Evolutionary conservation across 2,888 invertebrate species (phyloP), one percentile per base, ranked within the genome.

Genomic region (Drepanosiphum platanoidis): DNA sequence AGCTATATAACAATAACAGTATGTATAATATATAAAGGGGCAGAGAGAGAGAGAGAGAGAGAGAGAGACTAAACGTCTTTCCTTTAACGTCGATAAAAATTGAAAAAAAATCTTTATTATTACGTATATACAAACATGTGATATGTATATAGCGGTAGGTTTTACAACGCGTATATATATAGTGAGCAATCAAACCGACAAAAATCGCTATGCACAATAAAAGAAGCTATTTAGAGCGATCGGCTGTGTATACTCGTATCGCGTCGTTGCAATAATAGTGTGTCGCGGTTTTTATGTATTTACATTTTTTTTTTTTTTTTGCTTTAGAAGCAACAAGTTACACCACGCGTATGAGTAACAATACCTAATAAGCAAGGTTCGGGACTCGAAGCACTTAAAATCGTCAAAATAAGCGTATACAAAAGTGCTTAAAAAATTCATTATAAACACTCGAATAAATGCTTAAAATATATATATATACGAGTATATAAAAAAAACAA

Each of bases 291-390:
- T 39, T 42, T 42, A 42, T n/a, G n/a, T n/a, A n/a, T n/a, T n/a
- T n/a, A n/a, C n/a, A n/a, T n/a, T n/a, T n/a, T n/a, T n/a, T n/a
- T n/a, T n/a, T n/a, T n/a, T n/a, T n/a, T n/a, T 71, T 71, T 71
- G 42, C 42, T 71, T 74, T 52, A 32, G 34, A 74, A 52, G 74
- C 74, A 74, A 74, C 74, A 74, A 74, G 46, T 46, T 13, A 13
- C 18, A 9, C 15, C 11, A 13, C 11, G n/a, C n/a, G n/a, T n/a
- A n/a, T n/a, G 11, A 46, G 46, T 46, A 46, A 9, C 13, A 46
- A 15, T 15, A 39, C 39, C n/a, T n/a, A n/a, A n/a, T n/a, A n/a
- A n/a, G n/a, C n/a, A n/a, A n/a, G n/a, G n/a, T n/a, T n/a, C n/a
- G n/a, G n/a, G n/a, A n/a, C n/a, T n/a, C n/a, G n/a, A n/a, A n/a